Evolutionary conservation across 2,797 vertebrate species (phyloP), one percentile per base, ranked within the genome.

Genomic region (Crax fasciolata): DNA sequence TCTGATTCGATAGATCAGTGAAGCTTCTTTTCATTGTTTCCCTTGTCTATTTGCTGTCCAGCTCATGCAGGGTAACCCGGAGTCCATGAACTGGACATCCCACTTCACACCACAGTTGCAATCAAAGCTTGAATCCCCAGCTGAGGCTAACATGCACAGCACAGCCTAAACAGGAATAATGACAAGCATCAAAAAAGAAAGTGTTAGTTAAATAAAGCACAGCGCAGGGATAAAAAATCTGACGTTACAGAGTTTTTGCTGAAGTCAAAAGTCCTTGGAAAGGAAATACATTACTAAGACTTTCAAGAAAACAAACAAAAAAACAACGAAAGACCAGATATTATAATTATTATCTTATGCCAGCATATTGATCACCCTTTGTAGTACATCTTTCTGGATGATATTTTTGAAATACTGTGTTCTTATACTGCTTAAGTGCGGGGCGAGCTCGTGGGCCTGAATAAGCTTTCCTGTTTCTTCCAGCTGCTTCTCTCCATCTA

Each of bases 1-100:
- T 23, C 63, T 55, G 28, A 94, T 94, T 82, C 67, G 84, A 79
- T 84, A 63, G 62, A 43, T 73, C 76, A 59, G 51, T 43, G 46
- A 92, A 88, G 79, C 57, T 4, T 6, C 48, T 84, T 94, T 84
- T 73, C 55, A 73, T 86, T 84, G 55, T 81, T 84, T 66, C n/a
- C 25, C 54, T 57, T 58, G 19, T 32, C 73, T 84, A 32, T 61
- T 81, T 32, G 73, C 66, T 89, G 89, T 92, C 94, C 58, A 79
- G 94, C 84, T 57, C 92, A 95, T 91, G 61, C 23, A 75, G 59
- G 20, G 79, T 88, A 89, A 96, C 89, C 89, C 52, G 67, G 54
- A 92, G 92, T 65, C 75, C 84, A 91, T 71, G 73, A 93, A 89
- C 96, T 76, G 70, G 72, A 94, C 76, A 91, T 91, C 82, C 48